Evolutionary conservation across 1,140 invertebrate species (phyloP).

Genomic region (Drosophila equinoxialis): DNA sequence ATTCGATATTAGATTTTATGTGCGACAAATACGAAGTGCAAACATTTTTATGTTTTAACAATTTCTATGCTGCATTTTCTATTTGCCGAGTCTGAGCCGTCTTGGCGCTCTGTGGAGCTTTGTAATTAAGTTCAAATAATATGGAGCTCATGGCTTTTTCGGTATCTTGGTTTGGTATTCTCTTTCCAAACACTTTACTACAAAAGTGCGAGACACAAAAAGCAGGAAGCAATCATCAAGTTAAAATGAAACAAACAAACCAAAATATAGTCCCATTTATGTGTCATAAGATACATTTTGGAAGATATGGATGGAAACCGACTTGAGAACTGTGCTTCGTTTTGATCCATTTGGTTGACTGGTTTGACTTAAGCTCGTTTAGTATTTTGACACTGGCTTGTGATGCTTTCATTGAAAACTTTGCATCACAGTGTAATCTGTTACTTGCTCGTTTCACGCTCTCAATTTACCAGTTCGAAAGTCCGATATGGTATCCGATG

Average conservation of each 20-base stretch:
- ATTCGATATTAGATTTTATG: conserved; percentile 82
- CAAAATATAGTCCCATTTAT: not conserved
- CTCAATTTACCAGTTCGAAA: conserved; percentile 52
- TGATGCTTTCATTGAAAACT: no score
- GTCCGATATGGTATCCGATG: conserved; percentile 38
- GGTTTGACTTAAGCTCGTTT: no score
- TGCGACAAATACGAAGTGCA: conserved; percentile 81
- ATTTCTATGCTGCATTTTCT: conserved; percentile 70
- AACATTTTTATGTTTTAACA: conserved; percentile 78
- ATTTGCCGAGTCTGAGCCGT: conserved; percentile 64
- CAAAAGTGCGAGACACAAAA: not conserved
- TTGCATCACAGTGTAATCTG: conserved; percentile 6
- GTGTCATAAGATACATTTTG: no score
- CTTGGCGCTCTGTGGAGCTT: conserved; percentile 46
- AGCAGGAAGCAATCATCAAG: not conserved
- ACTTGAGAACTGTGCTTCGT: no score
- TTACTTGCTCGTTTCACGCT: conserved; percentile 49
- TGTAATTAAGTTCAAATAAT: conserved; percentile 75
- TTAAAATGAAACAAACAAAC: not conserved
- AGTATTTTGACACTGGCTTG: no score
- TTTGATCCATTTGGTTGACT: no score
- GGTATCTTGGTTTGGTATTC: conserved; percentile 9
- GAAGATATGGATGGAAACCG: not conserved
- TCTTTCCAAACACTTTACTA: conserved; percentile 9
- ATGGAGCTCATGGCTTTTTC: conserved; percentile 55